These are phyloP conservation scores for Dicaeum eximium DNA, from an alignment of 2,113 vertebrate species.

Conservation along the genomic window DNA sequence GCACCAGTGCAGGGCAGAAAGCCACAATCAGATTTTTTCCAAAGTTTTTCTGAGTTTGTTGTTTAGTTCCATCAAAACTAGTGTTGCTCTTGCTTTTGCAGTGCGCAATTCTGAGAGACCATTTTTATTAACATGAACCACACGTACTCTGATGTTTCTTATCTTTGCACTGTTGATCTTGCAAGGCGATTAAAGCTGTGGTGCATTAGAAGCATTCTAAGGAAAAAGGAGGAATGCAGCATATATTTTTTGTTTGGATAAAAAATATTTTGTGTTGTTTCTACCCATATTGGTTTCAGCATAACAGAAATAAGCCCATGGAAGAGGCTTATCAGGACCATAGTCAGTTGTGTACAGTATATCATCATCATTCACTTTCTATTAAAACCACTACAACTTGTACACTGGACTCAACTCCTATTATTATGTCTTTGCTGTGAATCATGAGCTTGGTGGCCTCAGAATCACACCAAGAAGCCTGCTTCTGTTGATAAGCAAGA, in stretches of 20 bases:
- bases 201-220: neutral
- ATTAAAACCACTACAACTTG: slow-evolving; percentile 1
- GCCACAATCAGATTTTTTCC: neutral
- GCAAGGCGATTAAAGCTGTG: neutral
- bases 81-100: neutral
- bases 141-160: neutral
- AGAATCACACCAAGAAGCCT: neutral
- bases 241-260: neutral
- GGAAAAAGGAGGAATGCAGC: neutral
- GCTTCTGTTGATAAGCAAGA: slow-evolving; percentile 65
- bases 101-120: rapidly evolving
- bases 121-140: neutral
- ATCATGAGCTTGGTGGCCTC: neutral
- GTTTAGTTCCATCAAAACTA: neutral
- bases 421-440: neutral
- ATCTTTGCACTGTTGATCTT: neutral
- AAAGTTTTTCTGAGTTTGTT: neutral
- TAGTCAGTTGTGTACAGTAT: neutral
- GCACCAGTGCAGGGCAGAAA: neutral
- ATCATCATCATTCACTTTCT: neutral
- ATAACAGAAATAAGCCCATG: neutral
- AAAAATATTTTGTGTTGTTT: neutral
- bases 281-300: neutral
- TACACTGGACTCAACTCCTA: neutral
- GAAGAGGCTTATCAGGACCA: slow-evolving; percentile 8